A percentile compares a stretch with the other conserved stretches of the same genome.
phyloP scores from a whole-genome alignment of 2,797 vertebrate species.

The Scarus forsteni region DNA sequence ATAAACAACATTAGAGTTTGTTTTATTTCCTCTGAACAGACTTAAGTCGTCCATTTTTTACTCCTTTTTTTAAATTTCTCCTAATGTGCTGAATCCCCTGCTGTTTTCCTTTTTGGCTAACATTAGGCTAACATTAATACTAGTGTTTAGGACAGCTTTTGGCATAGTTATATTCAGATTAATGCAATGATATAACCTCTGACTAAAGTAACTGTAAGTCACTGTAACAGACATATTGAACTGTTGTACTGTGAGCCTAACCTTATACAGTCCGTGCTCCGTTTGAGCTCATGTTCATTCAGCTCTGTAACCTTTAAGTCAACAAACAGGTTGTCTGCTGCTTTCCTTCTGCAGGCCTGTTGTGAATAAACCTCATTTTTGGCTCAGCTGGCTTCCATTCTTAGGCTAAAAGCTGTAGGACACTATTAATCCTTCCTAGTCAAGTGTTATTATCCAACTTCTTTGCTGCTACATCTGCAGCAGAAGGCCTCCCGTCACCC shows the following conservation, averaged over 20 bases:
- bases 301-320: conserved; percentile 59
- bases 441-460: conserved; percentile 38
- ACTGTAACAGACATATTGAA: conserved; percentile 72
- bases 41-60: conserved; percentile 61
- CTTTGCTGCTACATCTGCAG: conserved; percentile 62
- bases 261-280: conserved; percentile 48
- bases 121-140: conserved; percentile 38
- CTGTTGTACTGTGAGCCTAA: conserved; percentile 72
- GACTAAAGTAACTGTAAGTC: conserved; percentile 73
- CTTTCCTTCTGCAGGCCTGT: conserved; percentile 28
- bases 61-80: conserved; percentile 52
- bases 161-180: conserved; percentile 38
- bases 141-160: conserved; percentile 31
- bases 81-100: conserved; percentile 62
- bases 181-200: conserved; percentile 57
- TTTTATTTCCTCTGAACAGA: conserved; percentile 51
- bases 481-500: conserved; percentile 51
- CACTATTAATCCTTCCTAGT: conserved; percentile 37
- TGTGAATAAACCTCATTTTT: conserved; percentile 29
- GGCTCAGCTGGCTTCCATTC: conserved; percentile 23
- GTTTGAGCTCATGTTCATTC: conserved; percentile 62
- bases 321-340: conserved; percentile 53
- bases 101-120: conserved; percentile 48
- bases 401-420: conserved; percentile 23
- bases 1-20: conserved; percentile 42